These are phyloP conservation scores for Allolobophora icterica DNA, from an alignment of 2,888 invertebrate species.

Conservation along the genomic window DNA sequence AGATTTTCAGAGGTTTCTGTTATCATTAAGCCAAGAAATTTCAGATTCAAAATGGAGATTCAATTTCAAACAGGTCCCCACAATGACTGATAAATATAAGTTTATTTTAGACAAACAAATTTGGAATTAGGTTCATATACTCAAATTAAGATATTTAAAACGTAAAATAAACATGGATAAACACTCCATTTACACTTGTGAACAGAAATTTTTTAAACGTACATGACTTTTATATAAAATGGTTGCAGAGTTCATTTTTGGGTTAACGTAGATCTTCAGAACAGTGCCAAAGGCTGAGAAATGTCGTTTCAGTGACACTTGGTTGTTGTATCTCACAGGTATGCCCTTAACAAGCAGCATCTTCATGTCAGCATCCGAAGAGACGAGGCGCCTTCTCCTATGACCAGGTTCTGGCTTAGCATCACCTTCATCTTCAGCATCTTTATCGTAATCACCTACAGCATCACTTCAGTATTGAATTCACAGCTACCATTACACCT, in stretches of 20 bases:
- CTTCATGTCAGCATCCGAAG: slow-evolving; percentile 18
- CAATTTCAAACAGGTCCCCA: not conserved
- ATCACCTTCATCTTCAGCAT: not conserved
- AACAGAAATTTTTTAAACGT: not conserved
- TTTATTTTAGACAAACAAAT: not conserved
- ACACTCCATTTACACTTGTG: not conserved
- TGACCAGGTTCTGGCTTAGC: not conserved
- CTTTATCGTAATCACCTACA: not conserved
- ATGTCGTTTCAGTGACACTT: not conserved
- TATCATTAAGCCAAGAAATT: not conserved
- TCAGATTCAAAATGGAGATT: not conserved
- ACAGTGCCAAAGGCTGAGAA: not conserved
- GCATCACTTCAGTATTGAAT: not conserved
- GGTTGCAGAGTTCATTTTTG: not conserved
- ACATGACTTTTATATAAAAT: not conserved
- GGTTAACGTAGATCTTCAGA: not conserved
- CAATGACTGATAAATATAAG: not conserved
- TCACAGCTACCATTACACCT: not conserved
- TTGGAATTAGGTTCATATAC: not conserved
- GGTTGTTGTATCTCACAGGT: not conserved
- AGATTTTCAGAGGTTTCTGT: too few species aligned
- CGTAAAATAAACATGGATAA: not conserved
- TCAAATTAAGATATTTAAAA: not conserved
- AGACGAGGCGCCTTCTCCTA: not conserved
- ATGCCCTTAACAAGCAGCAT: not conserved